Base-by-base conservation (phyloP, 1,140 invertebrate genomes). In the Theocolax elegans region DNA sequence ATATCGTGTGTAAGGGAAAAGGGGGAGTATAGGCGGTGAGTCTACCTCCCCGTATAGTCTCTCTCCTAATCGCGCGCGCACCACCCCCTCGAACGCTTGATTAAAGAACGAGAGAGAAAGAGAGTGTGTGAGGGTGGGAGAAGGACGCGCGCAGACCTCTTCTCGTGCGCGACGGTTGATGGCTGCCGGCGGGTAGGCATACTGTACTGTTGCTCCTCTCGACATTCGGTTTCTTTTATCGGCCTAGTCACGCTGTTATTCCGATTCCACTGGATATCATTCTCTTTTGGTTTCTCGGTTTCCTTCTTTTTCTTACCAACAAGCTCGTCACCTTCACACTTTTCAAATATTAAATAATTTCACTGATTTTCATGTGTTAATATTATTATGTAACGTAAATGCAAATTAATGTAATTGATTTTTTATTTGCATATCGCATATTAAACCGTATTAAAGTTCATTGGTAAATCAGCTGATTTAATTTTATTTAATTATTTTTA, bases 41-140 rank as follows among this genome's bases (percentile, higher is more conserved):
- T n/a, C n/a, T n/a, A n/a, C n/a, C n/a, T n/a, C n/a, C n/a, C n/a
- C 78, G 75, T 77, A 75, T 78, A 68, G 69, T 73, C 72, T 71
- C n/a, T n/a, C 69, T 73, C 69, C 46, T 68, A 68, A 68, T 68
- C 66, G 56, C 56, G 48, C 75, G 74, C 56, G 48, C 75, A 73
- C 80, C 73, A 79, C 77, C 79, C 81, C 77, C 70, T 72, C 67
- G 72, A 35, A 21, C 44, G 66, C 63, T 84, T 85, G 83, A 85
- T 85, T 85, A 84, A 84, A 83, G 82, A 85, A 80, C 80, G 79
- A 80, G 76, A 77, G 69, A 56, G 64, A 51, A n/a, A 35, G 56
- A 44, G 56, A 6, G 31, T 21, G 56, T 23, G 21, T 13, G 56
- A 25, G 35, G 3, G 25, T 7, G 23, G 17, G 31, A 38, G 31